Evolutionary conservation across 2,797 vertebrate species (phyloP).

Genomic region (Hippopotamyrus pictus): DNA sequence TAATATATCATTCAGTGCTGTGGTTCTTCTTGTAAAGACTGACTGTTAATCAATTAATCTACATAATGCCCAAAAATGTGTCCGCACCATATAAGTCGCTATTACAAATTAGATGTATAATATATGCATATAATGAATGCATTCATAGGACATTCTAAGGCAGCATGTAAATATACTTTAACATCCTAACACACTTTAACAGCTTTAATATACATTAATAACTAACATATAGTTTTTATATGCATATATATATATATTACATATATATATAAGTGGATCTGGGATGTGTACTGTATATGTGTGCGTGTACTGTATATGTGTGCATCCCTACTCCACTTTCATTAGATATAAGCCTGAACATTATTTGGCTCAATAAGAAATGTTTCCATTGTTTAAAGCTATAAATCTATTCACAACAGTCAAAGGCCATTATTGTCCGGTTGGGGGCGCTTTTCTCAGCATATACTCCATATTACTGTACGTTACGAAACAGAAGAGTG

Average conservation of each 20-base stretch:
- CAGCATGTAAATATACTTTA: neutral
- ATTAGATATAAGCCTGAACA: neutral
- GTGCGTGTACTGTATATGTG: neutral
- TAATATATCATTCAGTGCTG: slow-evolving; percentile 51
- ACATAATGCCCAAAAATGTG: neutral
- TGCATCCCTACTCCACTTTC: neutral
- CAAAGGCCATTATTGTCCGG: neutral
- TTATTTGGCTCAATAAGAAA: neutral
- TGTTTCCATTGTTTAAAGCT: neutral
- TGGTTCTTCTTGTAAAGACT: slow-evolving; percentile 40
- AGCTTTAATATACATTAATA: neutral
- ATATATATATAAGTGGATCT: too few relatives aligned
- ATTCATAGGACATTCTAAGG: too few relatives aligned
- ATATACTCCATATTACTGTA: neutral
- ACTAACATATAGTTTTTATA: too few relatives aligned
- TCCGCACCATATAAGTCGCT: neutral
- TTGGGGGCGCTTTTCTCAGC: neutral
- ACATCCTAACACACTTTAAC: neutral
- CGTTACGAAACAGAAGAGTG: neutral
- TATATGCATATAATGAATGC: neutral
- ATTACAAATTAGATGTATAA: neutral
- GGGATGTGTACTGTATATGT: neutral
- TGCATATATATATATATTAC: too few relatives aligned
- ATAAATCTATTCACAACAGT: neutral
- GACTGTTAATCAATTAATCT: slow-evolving; percentile 4